Conservation (phyloP, 2,113 vertebrate genomes). For the Macaca mulatta region DNA sequence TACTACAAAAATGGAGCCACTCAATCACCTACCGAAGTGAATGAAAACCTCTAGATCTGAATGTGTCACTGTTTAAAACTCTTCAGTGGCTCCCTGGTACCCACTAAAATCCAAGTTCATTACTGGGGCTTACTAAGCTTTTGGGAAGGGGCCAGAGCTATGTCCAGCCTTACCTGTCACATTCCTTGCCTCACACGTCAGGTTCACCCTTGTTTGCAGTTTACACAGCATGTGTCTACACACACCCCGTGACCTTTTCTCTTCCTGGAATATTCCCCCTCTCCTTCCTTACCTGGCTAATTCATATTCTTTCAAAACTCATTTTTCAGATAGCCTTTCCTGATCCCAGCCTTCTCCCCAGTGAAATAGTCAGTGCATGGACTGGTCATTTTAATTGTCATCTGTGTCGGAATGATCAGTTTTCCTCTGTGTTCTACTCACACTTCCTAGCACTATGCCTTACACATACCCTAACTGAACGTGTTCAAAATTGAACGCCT, state of each 20-base stretch:
- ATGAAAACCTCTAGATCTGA: neutral
- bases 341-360: neutral
- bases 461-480: no score
- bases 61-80: neutral
- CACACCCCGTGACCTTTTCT: neutral
- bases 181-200: no score
- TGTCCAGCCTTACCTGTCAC: neutral
- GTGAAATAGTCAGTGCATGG: neutral
- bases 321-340: neutral
- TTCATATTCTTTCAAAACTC: neutral
- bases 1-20: neutral
- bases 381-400: neutral
- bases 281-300: neutral
- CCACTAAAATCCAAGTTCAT: neutral
- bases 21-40: neutral
- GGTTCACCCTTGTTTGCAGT: neutral
- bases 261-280: neutral
- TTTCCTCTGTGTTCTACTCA: neutral
- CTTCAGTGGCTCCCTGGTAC: neutral
- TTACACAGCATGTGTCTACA: rapidly evolving
- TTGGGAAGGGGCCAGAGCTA: neutral
- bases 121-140: neutral
- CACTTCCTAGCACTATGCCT: neutral
- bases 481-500: neutral
- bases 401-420: neutral